These are phyloP conservation scores for Odontomyia ornata DNA, from an alignment of 2,888 invertebrate genomes.

Conservation along the genomic window DNA sequence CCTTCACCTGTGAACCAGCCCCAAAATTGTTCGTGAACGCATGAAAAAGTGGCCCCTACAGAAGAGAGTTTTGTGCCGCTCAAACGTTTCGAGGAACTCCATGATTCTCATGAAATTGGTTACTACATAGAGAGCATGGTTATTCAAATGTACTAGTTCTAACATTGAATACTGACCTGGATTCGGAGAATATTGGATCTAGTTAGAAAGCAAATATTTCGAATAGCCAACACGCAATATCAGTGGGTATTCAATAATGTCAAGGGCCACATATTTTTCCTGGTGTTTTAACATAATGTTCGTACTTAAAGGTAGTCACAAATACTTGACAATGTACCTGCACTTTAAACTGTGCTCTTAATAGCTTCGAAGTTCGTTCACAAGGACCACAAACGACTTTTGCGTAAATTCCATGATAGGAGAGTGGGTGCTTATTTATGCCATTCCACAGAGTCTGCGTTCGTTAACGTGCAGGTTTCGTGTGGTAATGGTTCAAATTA, in stretches of 20 bases:
- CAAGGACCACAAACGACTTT: conserved; percentile 74
- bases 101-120: no score
- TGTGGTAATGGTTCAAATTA: conserved; percentile 69
- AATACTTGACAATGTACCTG: conserved; percentile 74
- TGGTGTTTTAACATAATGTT: conserved; percentile 83
- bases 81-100: no score
- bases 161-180: no score
- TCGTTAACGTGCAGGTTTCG: conserved; percentile 77
- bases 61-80: no score
- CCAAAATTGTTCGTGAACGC: no score
- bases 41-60: no score
- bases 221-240: conserved; percentile 71
- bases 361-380: conserved; percentile 65
- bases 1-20: no score
- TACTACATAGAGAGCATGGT: no score
- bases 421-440: conserved; percentile 78
- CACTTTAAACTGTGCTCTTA: conserved; percentile 70
- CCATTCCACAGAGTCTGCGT: conserved; percentile 75
- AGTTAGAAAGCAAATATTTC: conserved; percentile 57
- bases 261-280: conserved; percentile 71
- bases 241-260: conserved; percentile 75
- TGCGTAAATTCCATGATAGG: conserved; percentile 75
- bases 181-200: no score
- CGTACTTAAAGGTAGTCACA: conserved; percentile 85
- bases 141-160: no score